Evolutionary conservation across 2,797 vertebrate species (phyloP), one percentile per base, ranked within the genome.

Genomic region (Darevskia mixta): DNA sequence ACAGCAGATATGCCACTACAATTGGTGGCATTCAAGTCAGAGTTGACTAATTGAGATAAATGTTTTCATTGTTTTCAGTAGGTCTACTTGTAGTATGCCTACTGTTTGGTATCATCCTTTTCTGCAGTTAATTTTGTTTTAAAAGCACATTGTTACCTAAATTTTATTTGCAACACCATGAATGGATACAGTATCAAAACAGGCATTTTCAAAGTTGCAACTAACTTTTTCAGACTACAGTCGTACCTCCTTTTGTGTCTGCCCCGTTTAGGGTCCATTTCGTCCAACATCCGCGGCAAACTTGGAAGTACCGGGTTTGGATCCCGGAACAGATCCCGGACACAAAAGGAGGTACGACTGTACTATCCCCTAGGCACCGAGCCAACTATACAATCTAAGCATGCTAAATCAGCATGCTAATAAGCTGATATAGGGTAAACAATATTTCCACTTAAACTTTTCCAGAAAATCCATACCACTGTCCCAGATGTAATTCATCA

Each of bases 171-270:
- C 18, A 66, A 67, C 20, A 72, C 13, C 32, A 81, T 64, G 4
- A 66, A 81, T 81, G 23, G 61, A 27, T 81, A 81, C 3, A 81
- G n/a, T 58, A 58, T 29, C n/a, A 80, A 86, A 79, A 71, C n/a
- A 27, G 9, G 25, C 9, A 58, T 23, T 67, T 79, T 79, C 64
- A 86, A 38, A 69, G 41, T 38, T 49, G 64, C 23, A 71, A 79
- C 35, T 32, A 45, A 77, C 83, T 38, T 73, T 66, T 61, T 85
- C 55, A 10, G 58, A 61, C 20, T 61, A 55, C 41, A 43, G 41
- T 43, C 41, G 41, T 43, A 7, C 67, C 29, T 71, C 8, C 27
- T 71, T n/a, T 18, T n/a, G 9, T 13, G 67, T 29, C 27, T 13
- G 6, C 3, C 27, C 27, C 27, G n/a, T 27, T 9, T 29, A 71